Evolutionary conservation across 2,113 vertebrate species (phyloP).

Genomic region (Melanotaenia duboulayi): DNA sequence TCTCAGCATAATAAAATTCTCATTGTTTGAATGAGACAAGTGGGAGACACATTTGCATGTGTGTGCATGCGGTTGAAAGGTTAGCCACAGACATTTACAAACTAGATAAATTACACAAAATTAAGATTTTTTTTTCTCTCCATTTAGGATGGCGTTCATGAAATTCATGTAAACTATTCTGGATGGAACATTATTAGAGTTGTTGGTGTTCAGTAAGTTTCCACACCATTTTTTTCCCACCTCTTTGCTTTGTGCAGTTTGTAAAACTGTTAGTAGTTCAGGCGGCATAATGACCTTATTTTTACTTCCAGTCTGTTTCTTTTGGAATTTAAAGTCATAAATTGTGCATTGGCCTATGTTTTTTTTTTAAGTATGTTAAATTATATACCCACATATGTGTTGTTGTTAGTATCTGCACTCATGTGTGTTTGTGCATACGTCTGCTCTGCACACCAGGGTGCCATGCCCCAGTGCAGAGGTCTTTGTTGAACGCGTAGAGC

Average conservation of each 20-base stretch:
- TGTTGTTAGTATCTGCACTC: conserved; percentile 44
- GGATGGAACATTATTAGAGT: too few species aligned
- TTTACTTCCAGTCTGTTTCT: background rate
- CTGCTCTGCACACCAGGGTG: conserved; percentile 68
- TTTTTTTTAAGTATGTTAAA: background rate
- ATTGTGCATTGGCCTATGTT: background rate
- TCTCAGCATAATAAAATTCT: conserved; percentile 38
- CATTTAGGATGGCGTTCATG: too few species aligned
- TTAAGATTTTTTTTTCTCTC: too few species aligned
- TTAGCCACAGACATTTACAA: too few species aligned
- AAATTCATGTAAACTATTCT: too few species aligned
- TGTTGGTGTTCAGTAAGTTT: too few species aligned
- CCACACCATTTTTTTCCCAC: too few species aligned
- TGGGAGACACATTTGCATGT: conserved; percentile 24
- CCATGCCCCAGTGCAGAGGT: conserved; percentile 56
- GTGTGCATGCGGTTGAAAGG: too few species aligned
- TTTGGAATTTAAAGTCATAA: background rate
- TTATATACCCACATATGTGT: conserved; percentile 11
- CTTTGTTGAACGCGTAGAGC: conserved; percentile 68
- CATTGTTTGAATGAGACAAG: conserved; percentile 19
- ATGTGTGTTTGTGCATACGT: conserved; percentile 53
- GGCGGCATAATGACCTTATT: background rate
- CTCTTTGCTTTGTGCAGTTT: background rate
- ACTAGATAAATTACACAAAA: too few species aligned
- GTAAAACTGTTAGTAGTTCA: background rate